phyloP scores from a whole-genome alignment of 2,888 invertebrate species.

The Agriopis marginaria region DNA sequence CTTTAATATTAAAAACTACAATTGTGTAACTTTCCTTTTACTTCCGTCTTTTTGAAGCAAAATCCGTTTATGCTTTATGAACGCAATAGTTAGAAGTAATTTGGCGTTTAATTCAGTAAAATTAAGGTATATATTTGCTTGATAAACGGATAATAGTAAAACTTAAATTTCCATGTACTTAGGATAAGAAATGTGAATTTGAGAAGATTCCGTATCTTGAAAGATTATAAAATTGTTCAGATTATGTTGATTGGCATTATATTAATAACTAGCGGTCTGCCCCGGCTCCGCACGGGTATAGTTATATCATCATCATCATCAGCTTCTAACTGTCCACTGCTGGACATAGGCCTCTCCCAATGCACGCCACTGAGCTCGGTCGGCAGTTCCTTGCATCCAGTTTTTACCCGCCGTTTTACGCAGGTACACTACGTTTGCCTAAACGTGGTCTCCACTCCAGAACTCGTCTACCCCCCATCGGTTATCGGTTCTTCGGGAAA shows the following conservation, averaged over 20 bases:
- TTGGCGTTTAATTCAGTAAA: not conserved
- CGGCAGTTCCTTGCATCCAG: too few relatives aligned
- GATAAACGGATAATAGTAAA: constrained; percentile 20
- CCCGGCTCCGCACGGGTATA: too few relatives aligned
- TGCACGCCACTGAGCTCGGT: too few relatives aligned
- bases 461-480: too few relatives aligned
- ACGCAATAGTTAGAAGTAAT: not conserved
- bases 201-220: constrained; percentile 14
- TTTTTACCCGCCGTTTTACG: too few relatives aligned
- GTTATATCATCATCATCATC: too few relatives aligned
- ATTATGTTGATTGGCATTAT: not conserved
- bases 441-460: too few relatives aligned
- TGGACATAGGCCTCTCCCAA: too few relatives aligned
- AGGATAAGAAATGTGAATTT: constrained; percentile 4
- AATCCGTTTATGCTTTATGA: constrained; percentile 21
- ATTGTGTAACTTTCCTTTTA: not conserved
- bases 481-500: too few relatives aligned
- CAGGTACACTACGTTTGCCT: too few relatives aligned
- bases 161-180: constrained; percentile 25
- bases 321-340: too few relatives aligned
- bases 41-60: not conserved
- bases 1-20: not conserved
- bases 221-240: constrained; percentile 13
- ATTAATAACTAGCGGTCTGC: too few relatives aligned
- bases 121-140: constrained; percentile 5